phyloP scores from a whole-genome alignment of 2,888 invertebrate species.

The Cheilosia vulpina region DNA sequence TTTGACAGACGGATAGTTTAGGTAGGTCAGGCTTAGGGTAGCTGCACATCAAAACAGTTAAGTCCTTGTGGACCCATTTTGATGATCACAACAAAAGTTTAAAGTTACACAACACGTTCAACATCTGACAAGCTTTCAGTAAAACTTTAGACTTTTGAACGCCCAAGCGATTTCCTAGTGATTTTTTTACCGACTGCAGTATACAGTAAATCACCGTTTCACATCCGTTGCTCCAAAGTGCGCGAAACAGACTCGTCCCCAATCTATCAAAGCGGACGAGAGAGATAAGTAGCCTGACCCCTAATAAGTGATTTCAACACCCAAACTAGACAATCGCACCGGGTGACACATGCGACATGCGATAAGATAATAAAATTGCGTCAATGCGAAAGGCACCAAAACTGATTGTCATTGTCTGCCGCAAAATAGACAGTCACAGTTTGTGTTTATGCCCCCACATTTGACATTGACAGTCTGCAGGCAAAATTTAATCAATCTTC shows the following conservation, averaged over 20 bases:
- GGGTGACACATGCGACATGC: slow-evolving; percentile 19
- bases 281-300: background rate
- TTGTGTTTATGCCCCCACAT: background rate
- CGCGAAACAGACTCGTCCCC: background rate
- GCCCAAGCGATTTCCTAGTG: too few relatives aligned
- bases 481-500: slow-evolving; percentile 3
- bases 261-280: background rate
- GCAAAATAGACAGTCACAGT: background rate
- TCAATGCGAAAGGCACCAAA: background rate
- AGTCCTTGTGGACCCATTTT: too few relatives aligned
- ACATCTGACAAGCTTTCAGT: too few relatives aligned
- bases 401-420: background rate
- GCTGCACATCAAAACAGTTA: too few relatives aligned
- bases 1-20: too few relatives aligned
- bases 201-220: too few relatives aligned
- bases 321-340: slow-evolving; percentile 10
- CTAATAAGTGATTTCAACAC: slow-evolving; percentile 17
- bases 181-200: too few relatives aligned
- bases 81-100: too few relatives aligned
- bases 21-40: too few relatives aligned
- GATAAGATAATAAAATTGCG: slow-evolving; percentile 22
- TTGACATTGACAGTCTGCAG: slow-evolving; percentile 11
- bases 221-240: background rate
- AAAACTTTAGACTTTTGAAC: too few relatives aligned
- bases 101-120: too few relatives aligned